Conservation (phyloP, 2,888 invertebrate species). For the Sesamia inferens region DNA sequence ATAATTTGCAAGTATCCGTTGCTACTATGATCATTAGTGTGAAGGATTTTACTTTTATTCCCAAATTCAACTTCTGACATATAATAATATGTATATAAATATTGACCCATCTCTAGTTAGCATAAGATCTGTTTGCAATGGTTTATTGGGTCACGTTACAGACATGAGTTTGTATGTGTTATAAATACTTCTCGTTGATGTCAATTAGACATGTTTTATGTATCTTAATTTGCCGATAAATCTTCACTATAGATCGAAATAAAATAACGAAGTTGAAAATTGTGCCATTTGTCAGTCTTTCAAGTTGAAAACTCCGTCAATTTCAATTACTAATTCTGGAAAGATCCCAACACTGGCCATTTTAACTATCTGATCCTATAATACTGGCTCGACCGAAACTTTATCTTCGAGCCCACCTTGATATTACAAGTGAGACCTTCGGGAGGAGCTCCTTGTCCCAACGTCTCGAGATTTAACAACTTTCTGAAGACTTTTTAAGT, state of each 20-base stretch:
- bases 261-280: constrained; percentile 31
- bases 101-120: constrained; percentile 32
- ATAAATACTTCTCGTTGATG: constrained; percentile 23
- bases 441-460: constrained; percentile 73
- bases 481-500: constrained; percentile 78
- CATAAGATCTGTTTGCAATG: constrained; percentile 29
- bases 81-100: constrained; percentile 17
- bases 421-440: constrained; percentile 73
- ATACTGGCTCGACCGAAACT: constrained; percentile 63
- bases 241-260: constrained; percentile 29
- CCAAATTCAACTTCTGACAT: constrained; percentile 41
- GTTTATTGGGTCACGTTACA: constrained; percentile 43
- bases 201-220: constrained; percentile 21
- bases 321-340: constrained; percentile 62
- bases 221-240: constrained; percentile 28
- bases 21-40: constrained; percentile 37
- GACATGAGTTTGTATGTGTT: constrained; percentile 35
- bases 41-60: constrained; percentile 51
- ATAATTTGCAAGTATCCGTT: constrained; percentile 47
- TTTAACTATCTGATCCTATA: constrained; percentile 67
- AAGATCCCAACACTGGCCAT: constrained; percentile 56
- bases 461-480: constrained; percentile 78
- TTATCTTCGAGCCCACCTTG: constrained; percentile 67
- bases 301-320: constrained; percentile 56
- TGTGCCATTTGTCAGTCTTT: constrained; percentile 53